Conservation (phyloP, 2,888 invertebrate species). For the Podotricha telesiphe region DNA sequence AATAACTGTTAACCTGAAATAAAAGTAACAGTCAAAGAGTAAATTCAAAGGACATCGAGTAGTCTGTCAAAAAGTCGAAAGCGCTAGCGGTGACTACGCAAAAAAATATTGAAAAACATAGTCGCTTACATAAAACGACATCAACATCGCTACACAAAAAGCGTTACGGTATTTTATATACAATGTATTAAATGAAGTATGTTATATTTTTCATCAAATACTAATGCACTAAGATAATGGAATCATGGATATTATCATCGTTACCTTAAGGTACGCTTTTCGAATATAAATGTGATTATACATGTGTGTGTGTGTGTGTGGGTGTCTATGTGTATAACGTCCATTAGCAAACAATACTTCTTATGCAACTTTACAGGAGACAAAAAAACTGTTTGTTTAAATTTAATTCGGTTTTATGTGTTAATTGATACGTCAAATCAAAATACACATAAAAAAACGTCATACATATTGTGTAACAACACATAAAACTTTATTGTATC, state of each 20-base stretch:
- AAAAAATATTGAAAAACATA: conserved; percentile 29
- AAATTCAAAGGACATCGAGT: conserved; percentile 34
- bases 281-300: no score
- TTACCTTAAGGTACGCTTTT: neutral
- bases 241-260: neutral
- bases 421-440: no score
- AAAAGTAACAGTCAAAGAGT: conserved; percentile 23
- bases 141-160: neutral
- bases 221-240: neutral
- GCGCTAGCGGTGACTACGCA: conserved; percentile 32
- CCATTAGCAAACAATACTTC: no score
- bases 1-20: neutral
- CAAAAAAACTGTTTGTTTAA: no score
- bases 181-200: neutral
- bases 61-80: conserved; percentile 35
- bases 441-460: no score
- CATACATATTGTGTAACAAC: no score
- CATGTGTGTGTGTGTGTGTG: no score
- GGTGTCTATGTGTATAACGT: no score
- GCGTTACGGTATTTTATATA: neutral
- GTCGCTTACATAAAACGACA: conserved; percentile 24
- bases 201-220: neutral
- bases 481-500: no score
- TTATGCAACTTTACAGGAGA: no score
- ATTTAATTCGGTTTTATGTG: no score